phyloP scores from a whole-genome alignment of 2,797 vertebrate genomes.

The Alca torda region DNA sequence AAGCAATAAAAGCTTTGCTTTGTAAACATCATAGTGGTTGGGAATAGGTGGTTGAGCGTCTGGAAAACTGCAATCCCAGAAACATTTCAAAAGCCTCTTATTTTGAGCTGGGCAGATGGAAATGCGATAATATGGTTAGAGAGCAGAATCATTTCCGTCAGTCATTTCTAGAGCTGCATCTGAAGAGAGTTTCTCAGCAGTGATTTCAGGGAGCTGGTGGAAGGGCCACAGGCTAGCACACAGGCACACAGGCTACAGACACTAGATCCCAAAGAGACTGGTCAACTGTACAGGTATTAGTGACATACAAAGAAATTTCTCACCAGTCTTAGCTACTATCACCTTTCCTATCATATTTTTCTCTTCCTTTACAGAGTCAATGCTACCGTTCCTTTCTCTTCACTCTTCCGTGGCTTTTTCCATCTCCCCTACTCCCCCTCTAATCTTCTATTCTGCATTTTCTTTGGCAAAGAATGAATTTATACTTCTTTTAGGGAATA shows the following conservation, averaged over 20 bases:
- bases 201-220: background rate
- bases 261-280: background rate
- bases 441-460: background rate
- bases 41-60: slow-evolving; percentile 21
- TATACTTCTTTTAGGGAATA: background rate
- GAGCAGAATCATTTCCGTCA: background rate
- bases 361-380: background rate
- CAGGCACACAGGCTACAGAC: background rate
- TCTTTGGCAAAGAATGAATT: background rate
- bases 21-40: slow-evolving; percentile 36
- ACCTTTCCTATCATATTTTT: background rate
- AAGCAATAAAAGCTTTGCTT: slow-evolving; percentile 50
- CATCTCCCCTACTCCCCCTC: background rate
- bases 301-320: background rate
- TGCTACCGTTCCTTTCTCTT: background rate
- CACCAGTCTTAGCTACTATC: background rate
- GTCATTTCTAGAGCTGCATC: background rate
- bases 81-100: slow-evolving; percentile 39
- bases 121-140: background rate
- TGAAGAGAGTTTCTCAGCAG: background rate
- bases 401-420: background rate
- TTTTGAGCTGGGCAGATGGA: slow-evolving; percentile 15
- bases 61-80: slow-evolving; percentile 6
- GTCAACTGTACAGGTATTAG: background rate
- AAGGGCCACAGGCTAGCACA: background rate